Evolutionary conservation across 2,113 vertebrate species (phyloP).

Genomic region (Rhinoptilus africanus): DNA sequence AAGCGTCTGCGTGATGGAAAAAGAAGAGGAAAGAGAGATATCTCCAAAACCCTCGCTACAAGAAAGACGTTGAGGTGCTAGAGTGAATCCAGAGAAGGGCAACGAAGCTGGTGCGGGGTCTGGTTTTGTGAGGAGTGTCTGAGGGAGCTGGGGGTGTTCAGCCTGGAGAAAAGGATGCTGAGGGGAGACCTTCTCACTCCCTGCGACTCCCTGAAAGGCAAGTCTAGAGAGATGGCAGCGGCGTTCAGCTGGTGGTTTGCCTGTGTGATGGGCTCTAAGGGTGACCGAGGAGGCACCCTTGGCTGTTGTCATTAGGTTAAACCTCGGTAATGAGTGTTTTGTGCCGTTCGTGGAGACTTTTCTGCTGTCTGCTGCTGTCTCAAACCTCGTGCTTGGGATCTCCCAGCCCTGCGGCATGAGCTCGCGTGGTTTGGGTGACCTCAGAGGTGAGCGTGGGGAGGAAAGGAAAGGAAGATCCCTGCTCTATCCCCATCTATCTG

Average conservation of each 20-base stretch:
- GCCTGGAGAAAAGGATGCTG: not conserved
- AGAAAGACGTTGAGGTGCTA: not conserved
- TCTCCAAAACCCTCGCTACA: not conserved
- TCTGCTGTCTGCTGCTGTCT: accelerated
- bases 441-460: not conserved
- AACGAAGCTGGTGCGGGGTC: not conserved
- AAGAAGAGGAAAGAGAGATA: not conserved
- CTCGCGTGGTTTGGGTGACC: accelerated
- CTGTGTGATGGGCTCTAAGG: accelerated
- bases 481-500: not conserved
- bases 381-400: not conserved
- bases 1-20: not conserved
- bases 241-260: not conserved
- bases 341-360: not conserved
- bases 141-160: not conserved
- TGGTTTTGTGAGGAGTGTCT: not conserved
- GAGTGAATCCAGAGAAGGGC: not conserved
- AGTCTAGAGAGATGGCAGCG: not conserved
- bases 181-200: not conserved
- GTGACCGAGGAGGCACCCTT: not conserved
- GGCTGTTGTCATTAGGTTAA: not conserved
- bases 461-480: not conserved
- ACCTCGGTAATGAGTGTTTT: accelerated
- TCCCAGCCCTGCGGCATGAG: not conserved
- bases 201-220: not conserved